Percentiles rank a stretch among this genome's conserved stretches.
Conservation (phyloP, 2,888 invertebrate species). For the Tridacna gigas region DNA sequence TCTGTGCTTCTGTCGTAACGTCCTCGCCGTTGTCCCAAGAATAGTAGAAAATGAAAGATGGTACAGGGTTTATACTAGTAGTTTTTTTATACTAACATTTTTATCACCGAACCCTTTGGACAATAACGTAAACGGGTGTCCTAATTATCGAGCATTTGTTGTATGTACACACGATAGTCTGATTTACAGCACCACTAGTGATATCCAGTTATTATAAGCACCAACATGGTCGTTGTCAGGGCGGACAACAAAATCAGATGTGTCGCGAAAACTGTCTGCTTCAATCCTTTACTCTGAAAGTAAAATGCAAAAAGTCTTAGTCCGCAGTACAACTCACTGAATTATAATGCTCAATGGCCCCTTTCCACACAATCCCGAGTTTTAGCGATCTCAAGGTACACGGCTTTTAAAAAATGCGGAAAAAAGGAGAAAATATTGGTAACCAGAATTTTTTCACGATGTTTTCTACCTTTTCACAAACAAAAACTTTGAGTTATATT, state of each 20-base stretch:
- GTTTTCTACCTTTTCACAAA: too few species aligned
- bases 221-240: slow-evolving; percentile 55
- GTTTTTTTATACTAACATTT: too few species aligned
- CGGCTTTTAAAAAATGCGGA: not conserved
- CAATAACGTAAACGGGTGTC: too few species aligned
- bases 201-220: slow-evolving; percentile 44
- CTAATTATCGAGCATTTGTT: too few species aligned
- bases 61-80: too few species aligned
- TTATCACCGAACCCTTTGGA: too few species aligned
- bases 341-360: not conserved
- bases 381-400: not conserved
- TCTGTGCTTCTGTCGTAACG: too few species aligned
- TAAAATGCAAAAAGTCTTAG: not conserved
- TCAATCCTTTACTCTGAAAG: slow-evolving; percentile 62
- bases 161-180: too few species aligned
- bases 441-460: not conserved
- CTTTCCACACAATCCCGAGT: not conserved
- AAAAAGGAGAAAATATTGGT: not conserved
- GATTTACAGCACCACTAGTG: not conserved
- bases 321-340: not conserved
- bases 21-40: too few species aligned
- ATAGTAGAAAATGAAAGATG: too few species aligned
- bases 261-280: slow-evolving; percentile 49
- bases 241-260: slow-evolving; percentile 58
- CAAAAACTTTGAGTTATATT: too few species aligned